Percentiles rank a stretch among this genome's conserved stretches.
These are phyloP conservation scores for Mesorhabditis belari DNA, from an alignment of 2,888 invertebrate genomes.

Conservation along the genomic window DNA sequence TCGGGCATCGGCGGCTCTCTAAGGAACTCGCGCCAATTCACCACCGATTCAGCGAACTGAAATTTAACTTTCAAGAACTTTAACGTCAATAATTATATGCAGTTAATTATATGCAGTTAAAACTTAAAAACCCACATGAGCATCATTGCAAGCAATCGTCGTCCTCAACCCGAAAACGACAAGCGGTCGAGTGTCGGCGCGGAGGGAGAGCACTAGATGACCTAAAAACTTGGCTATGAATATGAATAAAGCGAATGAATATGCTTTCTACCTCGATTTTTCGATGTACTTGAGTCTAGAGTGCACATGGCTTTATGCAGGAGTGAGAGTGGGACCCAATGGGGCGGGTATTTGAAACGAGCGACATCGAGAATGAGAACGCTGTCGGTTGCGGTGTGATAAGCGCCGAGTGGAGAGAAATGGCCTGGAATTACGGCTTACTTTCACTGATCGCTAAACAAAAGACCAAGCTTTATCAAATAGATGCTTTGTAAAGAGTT, in stretches of 20 bases:
- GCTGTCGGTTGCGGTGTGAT: slow-evolving; percentile 50
- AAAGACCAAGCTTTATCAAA: too few relatives aligned
- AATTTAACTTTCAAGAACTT: not conserved
- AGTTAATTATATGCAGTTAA: too few relatives aligned
- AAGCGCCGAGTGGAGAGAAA: slow-evolving; percentile 55
- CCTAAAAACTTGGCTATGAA: slow-evolving; percentile 7
- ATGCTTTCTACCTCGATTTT: slow-evolving; percentile 18
- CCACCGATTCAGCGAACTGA: slow-evolving; percentile 23
- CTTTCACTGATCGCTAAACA: too few relatives aligned
- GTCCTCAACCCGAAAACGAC: slow-evolving; percentile 36
- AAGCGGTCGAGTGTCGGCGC: slow-evolving; percentile 24
- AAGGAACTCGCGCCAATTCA: slow-evolving; percentile 28
- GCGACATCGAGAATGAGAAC: slow-evolving; percentile 55
- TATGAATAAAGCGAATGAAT: too few relatives aligned
- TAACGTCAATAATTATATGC: too few relatives aligned
- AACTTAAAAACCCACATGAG: slow-evolving; percentile 18
- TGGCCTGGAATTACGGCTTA: slow-evolving; percentile 25
- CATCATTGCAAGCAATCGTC: slow-evolving; percentile 26
- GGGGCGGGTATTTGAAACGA: slow-evolving; percentile 56
- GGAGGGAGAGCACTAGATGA: slow-evolving; percentile 14
- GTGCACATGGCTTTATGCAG: slow-evolving; percentile 53
- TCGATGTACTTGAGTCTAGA: slow-evolving; percentile 45
- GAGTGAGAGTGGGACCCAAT: slow-evolving; percentile 52
- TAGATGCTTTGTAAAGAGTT: too few relatives aligned
- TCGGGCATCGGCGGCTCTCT: slow-evolving; percentile 19